These are phyloP conservation scores for cattle (Bos taurus) DNA, from an alignment of 2,113 vertebrate genomes.

Conservation along the genomic window DNA sequence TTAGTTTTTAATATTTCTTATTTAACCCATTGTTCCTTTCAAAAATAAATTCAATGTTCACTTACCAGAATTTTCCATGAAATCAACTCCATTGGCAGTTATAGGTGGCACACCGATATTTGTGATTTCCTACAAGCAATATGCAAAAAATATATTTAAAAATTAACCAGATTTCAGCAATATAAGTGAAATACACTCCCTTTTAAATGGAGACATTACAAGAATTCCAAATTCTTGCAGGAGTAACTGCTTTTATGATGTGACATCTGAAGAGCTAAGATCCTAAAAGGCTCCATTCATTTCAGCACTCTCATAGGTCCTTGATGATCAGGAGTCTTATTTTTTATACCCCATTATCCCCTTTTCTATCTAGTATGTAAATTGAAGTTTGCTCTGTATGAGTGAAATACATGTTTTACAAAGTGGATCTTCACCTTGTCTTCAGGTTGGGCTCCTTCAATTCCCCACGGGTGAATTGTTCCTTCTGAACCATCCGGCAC, in stretches of 20 bases:
- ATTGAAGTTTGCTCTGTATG: not conserved
- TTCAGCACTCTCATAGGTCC: not conserved
- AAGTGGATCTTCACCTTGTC: slow-evolving; percentile 83
- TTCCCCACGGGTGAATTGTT: slow-evolving; percentile 86
- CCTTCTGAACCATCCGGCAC: slow-evolving; percentile 87
- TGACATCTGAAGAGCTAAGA: not conserved
- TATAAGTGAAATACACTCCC: not conserved
- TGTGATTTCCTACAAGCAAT: slow-evolving; percentile 79
- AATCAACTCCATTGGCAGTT: slow-evolving; percentile 73
- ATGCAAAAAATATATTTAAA: slow-evolving; percentile 10
- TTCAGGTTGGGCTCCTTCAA: slow-evolving; percentile 89
- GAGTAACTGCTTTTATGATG: not conserved
- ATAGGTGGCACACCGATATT: slow-evolving; percentile 76
- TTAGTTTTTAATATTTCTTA: not conserved
- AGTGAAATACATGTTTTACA: slow-evolving; percentile 15
- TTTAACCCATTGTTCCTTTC: not conserved
- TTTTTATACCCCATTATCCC: not conserved
- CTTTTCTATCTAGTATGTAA: not conserved
- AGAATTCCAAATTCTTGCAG: not conserved
- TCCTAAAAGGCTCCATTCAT: not conserved
- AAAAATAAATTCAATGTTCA: slow-evolving; percentile 37
- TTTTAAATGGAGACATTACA: not conserved
- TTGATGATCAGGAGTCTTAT: not conserved
- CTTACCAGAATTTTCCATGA: slow-evolving; percentile 83
- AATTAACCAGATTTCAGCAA: not conserved